phyloP scores from a whole-genome alignment of 2,113 vertebrate species.

The Callocephalon fimbriatum region DNA sequence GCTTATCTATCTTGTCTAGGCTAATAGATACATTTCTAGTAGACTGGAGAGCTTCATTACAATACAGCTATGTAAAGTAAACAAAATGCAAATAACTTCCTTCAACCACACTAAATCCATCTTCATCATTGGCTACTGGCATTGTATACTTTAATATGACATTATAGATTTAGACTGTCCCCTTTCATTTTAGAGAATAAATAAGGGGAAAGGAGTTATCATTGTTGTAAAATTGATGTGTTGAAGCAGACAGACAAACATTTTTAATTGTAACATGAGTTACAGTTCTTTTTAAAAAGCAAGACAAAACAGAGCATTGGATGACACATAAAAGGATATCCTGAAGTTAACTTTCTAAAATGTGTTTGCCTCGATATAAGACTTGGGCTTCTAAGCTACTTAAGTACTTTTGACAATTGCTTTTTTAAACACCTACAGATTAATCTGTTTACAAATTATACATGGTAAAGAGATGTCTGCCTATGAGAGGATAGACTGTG shows the following conservation, averaged over 20 bases:
- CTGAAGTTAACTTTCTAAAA: neutral
- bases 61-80: neutral
- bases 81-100: neutral
- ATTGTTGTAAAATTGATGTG: neutral
- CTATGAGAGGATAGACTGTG: neutral
- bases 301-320: neutral
- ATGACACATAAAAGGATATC: neutral
- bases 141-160: neutral
- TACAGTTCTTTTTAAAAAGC: neutral
- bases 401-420: neutral
- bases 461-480: neutral
- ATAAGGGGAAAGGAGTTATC: neutral
- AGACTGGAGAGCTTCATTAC: neutral
- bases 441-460: neutral
- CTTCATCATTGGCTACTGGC: neutral
- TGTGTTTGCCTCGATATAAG: neutral
- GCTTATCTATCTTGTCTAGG: neutral
- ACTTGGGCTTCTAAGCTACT: neutral
- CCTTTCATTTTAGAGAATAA: neutral
- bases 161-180: neutral
- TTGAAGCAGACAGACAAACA: neutral
- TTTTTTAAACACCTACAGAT: neutral
- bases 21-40: neutral
- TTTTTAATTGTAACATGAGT: neutral
- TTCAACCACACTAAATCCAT: neutral